Base-by-base conservation (phyloP, 2,113 vertebrate genomes). In the Chlorodrepanis virens region DNA sequence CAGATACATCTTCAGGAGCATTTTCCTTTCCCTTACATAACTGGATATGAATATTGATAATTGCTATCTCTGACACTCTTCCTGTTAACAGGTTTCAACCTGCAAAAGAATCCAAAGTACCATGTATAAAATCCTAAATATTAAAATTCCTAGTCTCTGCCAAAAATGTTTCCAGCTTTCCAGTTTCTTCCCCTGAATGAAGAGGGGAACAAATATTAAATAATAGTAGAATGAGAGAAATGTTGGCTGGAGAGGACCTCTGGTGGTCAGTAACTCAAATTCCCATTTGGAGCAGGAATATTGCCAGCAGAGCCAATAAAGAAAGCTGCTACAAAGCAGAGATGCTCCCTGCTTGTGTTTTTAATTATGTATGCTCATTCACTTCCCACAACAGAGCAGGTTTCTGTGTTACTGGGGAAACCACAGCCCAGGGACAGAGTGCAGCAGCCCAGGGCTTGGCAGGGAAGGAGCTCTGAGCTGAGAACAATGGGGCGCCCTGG, bases 211-310 rank as follows among this genome's bases (percentile, higher is more conserved):
- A 54, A 85, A 80, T 1, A 53, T 18, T 11, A 11, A 37, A 45
- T 56, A 39, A 50, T 0, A 67, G 28, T 11, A 78, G 57, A 89
- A 45, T 0, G 2, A 70, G 63, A 37, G 49, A 86, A 95, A 63
- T 63, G 50, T 71, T 86, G 72, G 16, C 80, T 87, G 49, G 27
- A 93, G 81, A 74, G 83, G 94, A 86, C 96, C 94, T 95, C 96
- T 97, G 72, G 68, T 94, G 96, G 93, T 90, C 76, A 83, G 45
- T n/a, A 47, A 33, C 53, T 71, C 83, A n/a, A 88, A 69, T 47
- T 83, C 68, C 65, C 50, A 22, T 77, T 89, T 47, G 80, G 24
- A 81, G 37, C 7, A 70, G 91, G 47, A 60, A 4, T 24, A 14
- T 15, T 2, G 0, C 54, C 35, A 69, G 27, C 54, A 82, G 89